Percentiles rank a stretch among this genome's conserved stretches.
Conservation (phyloP, 37 sponge, comb jelly and placozoan genomes). For the Spongilla lacustris region DNA sequence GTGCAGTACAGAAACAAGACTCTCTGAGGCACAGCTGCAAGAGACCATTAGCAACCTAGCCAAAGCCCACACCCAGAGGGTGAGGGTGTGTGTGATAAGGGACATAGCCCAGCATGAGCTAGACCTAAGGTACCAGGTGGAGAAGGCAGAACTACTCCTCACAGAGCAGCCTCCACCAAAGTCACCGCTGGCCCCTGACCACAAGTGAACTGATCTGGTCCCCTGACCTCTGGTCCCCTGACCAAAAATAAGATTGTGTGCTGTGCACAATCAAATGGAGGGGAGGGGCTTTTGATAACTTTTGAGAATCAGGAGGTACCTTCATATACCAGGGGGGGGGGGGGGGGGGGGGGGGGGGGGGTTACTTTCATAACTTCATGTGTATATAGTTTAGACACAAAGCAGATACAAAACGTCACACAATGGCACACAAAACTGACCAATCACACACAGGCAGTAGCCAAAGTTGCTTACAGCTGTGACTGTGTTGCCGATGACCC, state of each 20-base stretch:
- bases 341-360: no score
- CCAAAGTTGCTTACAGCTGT: neutral
- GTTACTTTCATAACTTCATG: no score
- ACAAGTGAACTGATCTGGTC: neutral
- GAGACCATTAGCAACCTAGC: neutral
- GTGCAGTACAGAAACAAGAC: neutral
- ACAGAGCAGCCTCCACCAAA: neutral
- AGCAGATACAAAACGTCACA: no score
- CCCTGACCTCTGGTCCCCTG: no score
- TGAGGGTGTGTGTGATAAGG: neutral
- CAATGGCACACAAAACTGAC: no score
- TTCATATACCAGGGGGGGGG: no score
- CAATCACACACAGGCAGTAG: no score
- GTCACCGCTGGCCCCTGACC: neutral
- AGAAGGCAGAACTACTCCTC: neutral
- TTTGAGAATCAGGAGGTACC: no score
- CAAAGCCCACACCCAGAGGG: neutral
- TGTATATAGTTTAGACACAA: no score
- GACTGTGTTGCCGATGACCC: neutral
- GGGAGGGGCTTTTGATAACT: no score
- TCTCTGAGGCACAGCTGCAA: neutral
- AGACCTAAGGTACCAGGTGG: neutral
- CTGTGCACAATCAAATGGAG: no score
- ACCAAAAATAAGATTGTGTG: no score
- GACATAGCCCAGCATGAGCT: neutral